Evolutionary conservation across 1,140 invertebrate genomes (phyloP), one percentile per base, ranked within the genome.

Genomic region (Tetramorium simillimum): DNA sequence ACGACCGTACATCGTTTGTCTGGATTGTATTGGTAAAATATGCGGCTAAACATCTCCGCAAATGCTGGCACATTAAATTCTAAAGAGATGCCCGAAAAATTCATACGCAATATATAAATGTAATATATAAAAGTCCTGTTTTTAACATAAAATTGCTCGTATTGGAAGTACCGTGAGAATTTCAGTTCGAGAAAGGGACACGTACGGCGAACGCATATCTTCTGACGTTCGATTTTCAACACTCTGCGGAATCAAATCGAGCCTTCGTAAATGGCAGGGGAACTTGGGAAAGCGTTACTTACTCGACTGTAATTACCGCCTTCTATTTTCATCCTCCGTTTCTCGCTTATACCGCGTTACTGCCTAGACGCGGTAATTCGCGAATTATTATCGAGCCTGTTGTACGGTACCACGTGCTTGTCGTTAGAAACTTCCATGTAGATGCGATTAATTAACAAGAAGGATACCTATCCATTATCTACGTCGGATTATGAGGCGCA

Each of bases 371-470:
- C 28, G 60, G 53, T 88, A 89, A 89, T 88, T 88, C 75, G 73
- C 73, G 63, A 80, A 89, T 89, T 88, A 89, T 89, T 89, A 89
- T 60, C 67, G 43, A 46, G 65, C 62, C 58, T 73, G 65, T 58
- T 58, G 37, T 46, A 49, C 51, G 28, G 33, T 5, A 7, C 40
- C 24, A 12, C 67, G 62, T 58, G 65, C 56, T 78, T 24, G 72
- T 58, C 69, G 56, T 86, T 70, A 86, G 51, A 56, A 81, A 86
- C 87, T 89, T 89, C 75, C 62, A 65, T 37, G 65, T 21, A 43
- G 69, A 56, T 86, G 77, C 84, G 49, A 89, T 89, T 89, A 88
- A 89, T 89, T 89, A 89, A 86, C 87, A 85, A 82, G 82, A 81
- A 89, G 87, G 62, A 77, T 86, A 86, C 56, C 86, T 75, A 88